Evolutionary conservation across 2,888 invertebrate genomes (phyloP).

Genomic region (Acleris holmiana): DNA sequence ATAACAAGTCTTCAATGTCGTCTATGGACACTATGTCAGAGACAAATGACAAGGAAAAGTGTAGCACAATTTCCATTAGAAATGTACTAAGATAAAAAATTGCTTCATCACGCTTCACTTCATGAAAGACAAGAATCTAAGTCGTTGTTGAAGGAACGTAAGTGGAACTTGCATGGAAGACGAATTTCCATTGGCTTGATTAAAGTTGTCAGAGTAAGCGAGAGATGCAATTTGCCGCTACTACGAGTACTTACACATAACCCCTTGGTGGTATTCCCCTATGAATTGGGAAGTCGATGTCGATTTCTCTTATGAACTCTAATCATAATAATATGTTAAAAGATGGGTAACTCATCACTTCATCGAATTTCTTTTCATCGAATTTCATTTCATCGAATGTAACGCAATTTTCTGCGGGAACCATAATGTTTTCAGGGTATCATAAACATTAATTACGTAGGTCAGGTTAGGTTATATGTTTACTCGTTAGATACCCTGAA

Average conservation of each 20-base stretch:
- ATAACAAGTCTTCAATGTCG: no score
- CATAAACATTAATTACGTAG: no score
- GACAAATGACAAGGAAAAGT: constrained; percentile 13
- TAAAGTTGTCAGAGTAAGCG: constrained; percentile 71
- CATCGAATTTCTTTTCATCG: no score
- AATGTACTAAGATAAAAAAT: constrained; percentile 23
- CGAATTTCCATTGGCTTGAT: constrained; percentile 78
- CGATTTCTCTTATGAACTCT: not conserved
- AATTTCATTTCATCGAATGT: no score
- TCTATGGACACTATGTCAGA: no score
- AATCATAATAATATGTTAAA: no score
- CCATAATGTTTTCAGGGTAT: no score
- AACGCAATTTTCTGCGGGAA: no score
- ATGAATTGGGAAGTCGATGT: not conserved
- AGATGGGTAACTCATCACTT: no score
- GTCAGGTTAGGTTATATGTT: no score
- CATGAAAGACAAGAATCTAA: constrained; percentile 60
- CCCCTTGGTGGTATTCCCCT: constrained; percentile 20
- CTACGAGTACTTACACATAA: constrained; percentile 42
- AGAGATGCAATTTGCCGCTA: constrained; percentile 68
- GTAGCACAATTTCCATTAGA: constrained; percentile 21
- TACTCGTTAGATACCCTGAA: no score
- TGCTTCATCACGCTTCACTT: constrained; percentile 48
- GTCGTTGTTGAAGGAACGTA: constrained; percentile 75
- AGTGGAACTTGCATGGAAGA: constrained; percentile 73